A percentile compares a stretch with the other conserved stretches of the same genome.
Evolutionary conservation across 2,888 invertebrate species (phyloP).

Genomic region (Mycalesis mineus): DNA sequence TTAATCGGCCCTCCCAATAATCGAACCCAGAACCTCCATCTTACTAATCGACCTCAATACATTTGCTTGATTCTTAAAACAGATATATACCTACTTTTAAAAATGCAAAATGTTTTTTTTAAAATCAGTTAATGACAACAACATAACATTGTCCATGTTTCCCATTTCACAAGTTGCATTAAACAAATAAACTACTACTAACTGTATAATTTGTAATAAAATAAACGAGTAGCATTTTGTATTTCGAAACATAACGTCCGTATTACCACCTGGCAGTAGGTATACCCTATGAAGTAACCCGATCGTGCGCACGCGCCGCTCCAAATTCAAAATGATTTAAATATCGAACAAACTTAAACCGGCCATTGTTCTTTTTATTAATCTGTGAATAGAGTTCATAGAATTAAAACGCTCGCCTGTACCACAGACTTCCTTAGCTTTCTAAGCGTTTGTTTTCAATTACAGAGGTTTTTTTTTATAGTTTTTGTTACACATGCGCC

Average conservation of each 20-base stretch:
- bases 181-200: background rate
- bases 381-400: constrained; percentile 20
- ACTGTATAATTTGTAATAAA: background rate
- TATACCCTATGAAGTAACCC: constrained; percentile 28
- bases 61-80: too few relatives aligned
- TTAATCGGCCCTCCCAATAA: too few relatives aligned
- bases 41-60: too few relatives aligned
- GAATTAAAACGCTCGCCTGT: background rate
- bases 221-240: constrained; percentile 7
- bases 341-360: constrained; percentile 36
- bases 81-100: too few relatives aligned
- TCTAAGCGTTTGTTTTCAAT: too few relatives aligned
- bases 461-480: too few relatives aligned
- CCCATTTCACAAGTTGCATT: background rate
- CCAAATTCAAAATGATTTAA: constrained; percentile 42
- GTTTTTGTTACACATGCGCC: too few relatives aligned
- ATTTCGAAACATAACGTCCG: constrained; percentile 25
- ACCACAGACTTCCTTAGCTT: background rate
- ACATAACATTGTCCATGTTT: background rate
- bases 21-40: too few relatives aligned
- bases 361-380: constrained; percentile 41
- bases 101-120: too few relatives aligned
- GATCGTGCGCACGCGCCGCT: constrained; percentile 44
- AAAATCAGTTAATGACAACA: background rate
- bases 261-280: constrained; percentile 37